Evolutionary conservation across 1,140 invertebrate genomes (phyloP), one percentile per base, ranked within the genome.

Genomic region (Scaptomyza pallida): DNA sequence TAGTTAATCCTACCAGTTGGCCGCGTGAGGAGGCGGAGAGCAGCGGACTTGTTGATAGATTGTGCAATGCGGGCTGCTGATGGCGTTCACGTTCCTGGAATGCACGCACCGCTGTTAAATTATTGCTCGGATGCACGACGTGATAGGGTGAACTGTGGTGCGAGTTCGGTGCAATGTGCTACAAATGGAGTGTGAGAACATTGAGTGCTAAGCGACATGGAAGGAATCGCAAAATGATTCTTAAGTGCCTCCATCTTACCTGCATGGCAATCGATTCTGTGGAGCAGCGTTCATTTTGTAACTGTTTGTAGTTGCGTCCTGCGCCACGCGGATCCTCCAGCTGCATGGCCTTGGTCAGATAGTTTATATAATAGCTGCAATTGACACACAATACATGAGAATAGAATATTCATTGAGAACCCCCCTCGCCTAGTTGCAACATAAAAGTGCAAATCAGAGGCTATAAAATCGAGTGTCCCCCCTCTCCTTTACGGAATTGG

Each of bases 331-430:
- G 94, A 92, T 95, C 94, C 91, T 95, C 94, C 93, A 94, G 94
- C 91, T 94, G 94, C 86, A 94, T 95, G 23, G 93, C 94, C 91
- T 94, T 94, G 48, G 93, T 95, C 60, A 94, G 92, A 91, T 96
- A 95, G 92, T 96, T 95, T 80, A 96, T 94, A 90, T 94, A 96
- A 91, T 96, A 96, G 74, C 95, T 96, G 91, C 30, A 93, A 93
- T 50, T 8, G 61, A 35, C 61, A 65, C 43, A 54, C 55, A 56
- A 44, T 30, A 30, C 26, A 51, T 13, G 9, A 62, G 26, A 16
- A 33, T 37, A 15, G 26, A 40, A 30, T 8, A 48, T 33, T 51
- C 51, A 63, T 21, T 19, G n/a, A 30, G 64, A 17, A n/a, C n/a
- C 56, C n/a, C 64, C 52, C 45, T 51, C 26, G 44, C 37, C n/a